Percentiles rank a stretch among this genome's conserved stretches.
Conservation (phyloP, 2,797 vertebrate species). For the Alcedo atthis region DNA sequence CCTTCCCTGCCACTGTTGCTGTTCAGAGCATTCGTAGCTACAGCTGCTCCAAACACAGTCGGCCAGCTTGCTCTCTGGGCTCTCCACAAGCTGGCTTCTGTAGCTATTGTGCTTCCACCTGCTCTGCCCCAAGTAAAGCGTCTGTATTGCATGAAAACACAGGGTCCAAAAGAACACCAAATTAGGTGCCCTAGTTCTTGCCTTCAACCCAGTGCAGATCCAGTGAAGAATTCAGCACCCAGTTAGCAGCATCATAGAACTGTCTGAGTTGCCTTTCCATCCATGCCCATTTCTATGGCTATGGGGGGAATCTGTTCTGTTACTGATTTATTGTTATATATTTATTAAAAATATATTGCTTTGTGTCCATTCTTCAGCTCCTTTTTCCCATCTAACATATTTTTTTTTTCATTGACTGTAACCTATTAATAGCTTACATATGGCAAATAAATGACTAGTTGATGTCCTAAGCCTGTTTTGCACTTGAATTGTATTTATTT, state of each 20-base stretch:
- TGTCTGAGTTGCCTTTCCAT: background rate
- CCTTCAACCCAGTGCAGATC: background rate
- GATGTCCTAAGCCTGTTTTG: background rate
- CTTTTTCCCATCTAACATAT: background rate
- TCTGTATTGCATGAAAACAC: background rate
- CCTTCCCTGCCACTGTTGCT: background rate
- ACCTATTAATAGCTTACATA: background rate
- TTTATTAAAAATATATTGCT: background rate
- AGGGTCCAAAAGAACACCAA: background rate
- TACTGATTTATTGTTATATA: background rate
- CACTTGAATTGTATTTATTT: background rate
- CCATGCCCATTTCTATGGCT: background rate
- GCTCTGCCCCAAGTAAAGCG: background rate
- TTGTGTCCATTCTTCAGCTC: background rate
- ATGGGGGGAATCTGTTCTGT: background rate
- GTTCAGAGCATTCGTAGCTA: background rate
- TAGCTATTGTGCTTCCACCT: background rate
- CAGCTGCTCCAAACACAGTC: constrained; percentile 9
- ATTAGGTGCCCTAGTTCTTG: background rate
- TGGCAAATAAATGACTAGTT: background rate
- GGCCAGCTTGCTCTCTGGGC: background rate
- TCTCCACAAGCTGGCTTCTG: background rate
- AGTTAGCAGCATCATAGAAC: rapidly evolving
- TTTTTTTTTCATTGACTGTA: background rate
- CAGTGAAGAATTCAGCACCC: background rate